Evolutionary conservation across 2,888 invertebrate genomes (phyloP).

Genomic region (Balanococcus diminutus): DNA sequence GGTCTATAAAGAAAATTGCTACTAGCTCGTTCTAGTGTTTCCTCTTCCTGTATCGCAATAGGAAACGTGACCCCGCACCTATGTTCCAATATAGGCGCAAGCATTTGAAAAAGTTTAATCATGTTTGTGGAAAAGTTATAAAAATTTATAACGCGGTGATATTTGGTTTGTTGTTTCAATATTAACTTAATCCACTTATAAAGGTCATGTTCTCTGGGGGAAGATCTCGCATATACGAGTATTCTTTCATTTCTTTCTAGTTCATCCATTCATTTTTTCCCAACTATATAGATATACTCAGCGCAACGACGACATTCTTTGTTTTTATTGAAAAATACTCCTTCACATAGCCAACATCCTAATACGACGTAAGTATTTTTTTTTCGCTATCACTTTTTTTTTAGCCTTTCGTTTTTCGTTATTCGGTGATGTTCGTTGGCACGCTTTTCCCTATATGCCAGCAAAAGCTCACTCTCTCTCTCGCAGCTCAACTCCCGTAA

Average conservation of each 20-base stretch:
- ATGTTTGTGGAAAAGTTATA: slow-evolving; percentile 11
- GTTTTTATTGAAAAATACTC: slow-evolving; percentile 11
- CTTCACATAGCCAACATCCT: neutral
- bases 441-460: slow-evolving; percentile 4
- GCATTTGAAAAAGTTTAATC: neutral
- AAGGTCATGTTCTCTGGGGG: slow-evolving; percentile 26
- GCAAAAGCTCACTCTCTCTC: too few species aligned
- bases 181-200: slow-evolving; percentile 34
- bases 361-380: neutral
- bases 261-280: neutral
- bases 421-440: neutral
- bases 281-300: neutral
- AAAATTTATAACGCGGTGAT: slow-evolving; percentile 29
- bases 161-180: slow-evolving; percentile 26
- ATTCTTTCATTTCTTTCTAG: neutral
- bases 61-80: neutral
- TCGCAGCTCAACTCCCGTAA: too few species aligned
- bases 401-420: neutral
- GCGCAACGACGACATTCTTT: neutral
- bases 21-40: neutral
- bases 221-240: slow-evolving; percentile 10
- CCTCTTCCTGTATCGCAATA: neutral
- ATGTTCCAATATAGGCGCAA: neutral
- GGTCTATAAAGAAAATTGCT: neutral
- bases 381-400: neutral